These are phyloP conservation scores for Microtus oregoni DNA, from an alignment of 2,113 vertebrate species.

Conservation along the genomic window DNA sequence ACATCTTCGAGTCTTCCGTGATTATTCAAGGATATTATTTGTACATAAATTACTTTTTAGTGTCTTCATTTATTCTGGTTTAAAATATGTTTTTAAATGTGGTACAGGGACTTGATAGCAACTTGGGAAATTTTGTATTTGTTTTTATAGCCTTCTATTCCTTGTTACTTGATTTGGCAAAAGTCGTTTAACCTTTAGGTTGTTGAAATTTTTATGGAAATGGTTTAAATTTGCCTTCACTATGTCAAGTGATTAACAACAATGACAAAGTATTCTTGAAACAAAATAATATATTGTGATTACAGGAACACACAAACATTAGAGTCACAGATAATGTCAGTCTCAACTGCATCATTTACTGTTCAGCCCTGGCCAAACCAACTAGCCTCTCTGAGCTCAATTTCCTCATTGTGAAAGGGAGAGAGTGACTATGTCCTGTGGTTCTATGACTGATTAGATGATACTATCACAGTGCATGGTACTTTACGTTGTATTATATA, in stretches of 20 bases:
- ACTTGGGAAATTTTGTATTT: neutral
- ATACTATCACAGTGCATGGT: neutral
- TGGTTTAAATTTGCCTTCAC: neutral
- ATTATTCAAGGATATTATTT: neutral
- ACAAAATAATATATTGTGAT: neutral
- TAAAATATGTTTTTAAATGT: neutral
- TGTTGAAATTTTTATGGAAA: constrained; percentile 51
- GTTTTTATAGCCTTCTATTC: neutral
- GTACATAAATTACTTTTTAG: neutral
- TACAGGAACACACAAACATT: neutral
- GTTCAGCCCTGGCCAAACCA: constrained; percentile 32
- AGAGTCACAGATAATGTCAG: neutral
- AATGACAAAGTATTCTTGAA: constrained; percentile 29
- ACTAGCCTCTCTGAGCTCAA: constrained; percentile 16
- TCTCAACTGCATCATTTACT: neutral
- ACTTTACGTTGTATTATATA: neutral
- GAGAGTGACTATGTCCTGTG: neutral
- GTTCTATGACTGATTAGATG: constrained; percentile 29
- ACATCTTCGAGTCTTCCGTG: neutral
- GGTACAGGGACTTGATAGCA: neutral
- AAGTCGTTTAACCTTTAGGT: neutral
- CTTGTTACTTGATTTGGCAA: constrained; percentile 25
- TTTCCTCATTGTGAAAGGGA: constrained; percentile 23
- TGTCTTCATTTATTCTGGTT: neutral
- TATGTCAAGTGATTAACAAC: neutral